Conservation (phyloP, 2,113 vertebrate species). For the Peucedramus taeniatus region DNA sequence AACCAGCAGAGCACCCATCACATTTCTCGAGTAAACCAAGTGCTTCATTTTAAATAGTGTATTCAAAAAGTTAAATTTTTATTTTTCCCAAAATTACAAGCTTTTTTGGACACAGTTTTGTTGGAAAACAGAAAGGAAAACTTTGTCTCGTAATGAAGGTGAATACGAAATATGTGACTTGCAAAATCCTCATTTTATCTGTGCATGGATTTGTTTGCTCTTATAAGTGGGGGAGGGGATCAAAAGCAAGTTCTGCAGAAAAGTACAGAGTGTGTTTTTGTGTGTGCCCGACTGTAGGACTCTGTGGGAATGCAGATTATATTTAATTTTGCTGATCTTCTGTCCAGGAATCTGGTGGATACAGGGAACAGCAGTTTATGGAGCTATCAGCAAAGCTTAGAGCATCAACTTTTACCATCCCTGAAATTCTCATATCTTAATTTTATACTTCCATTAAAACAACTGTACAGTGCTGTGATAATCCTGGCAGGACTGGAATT, state of each 20-base stretch:
- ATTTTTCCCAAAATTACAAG: not conserved
- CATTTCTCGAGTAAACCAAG: not conserved
- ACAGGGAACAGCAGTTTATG: not conserved
- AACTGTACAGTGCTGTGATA: not conserved
- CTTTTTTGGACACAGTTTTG: not conserved
- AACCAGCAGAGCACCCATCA: not conserved
- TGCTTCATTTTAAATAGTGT: not conserved
- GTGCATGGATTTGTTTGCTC: not conserved
- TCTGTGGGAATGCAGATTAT: not conserved
- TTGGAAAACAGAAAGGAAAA: not conserved
- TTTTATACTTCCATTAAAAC: not conserved
- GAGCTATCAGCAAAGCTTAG: not conserved
- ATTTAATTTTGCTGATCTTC: not conserved
- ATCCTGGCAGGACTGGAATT: not conserved
- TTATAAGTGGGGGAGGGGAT: not conserved
- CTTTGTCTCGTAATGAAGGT: not conserved
- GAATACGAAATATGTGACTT: not conserved
- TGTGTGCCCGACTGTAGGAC: not conserved
- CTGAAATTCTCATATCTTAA: not conserved
- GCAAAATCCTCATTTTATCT: not conserved
- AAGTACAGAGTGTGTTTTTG: not conserved
- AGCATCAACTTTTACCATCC: not conserved
- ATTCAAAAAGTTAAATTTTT: not conserved
- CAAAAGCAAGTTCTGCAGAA: not conserved
- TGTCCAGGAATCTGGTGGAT: not conserved